Evolutionary conservation across 2,113 vertebrate genomes (phyloP).

Genomic region (Embiotoca jacksoni): DNA sequence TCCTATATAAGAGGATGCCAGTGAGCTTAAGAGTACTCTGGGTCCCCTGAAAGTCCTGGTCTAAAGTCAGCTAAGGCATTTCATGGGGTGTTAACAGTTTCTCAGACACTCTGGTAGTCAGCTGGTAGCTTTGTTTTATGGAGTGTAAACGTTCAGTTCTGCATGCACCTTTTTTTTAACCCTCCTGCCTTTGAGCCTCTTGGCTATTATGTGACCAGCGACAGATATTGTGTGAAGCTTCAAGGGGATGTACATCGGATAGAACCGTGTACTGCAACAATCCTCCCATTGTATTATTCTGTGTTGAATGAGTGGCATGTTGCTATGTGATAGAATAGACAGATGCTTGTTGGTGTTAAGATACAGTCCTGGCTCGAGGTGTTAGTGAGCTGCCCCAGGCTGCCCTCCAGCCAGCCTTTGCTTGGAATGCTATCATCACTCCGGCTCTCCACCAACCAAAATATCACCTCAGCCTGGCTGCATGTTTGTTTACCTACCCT

Average conservation of each 20-base stretch:
- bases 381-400: constrained; percentile 77
- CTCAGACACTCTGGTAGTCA: constrained; percentile 58
- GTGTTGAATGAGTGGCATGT: constrained; percentile 68
- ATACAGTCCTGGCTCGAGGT: constrained; percentile 73
- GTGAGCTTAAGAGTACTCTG: constrained; percentile 49
- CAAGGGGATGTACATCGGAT: constrained; percentile 37
- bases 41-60: constrained; percentile 57
- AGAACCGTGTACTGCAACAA: constrained; percentile 34
- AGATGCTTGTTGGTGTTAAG: constrained; percentile 82
- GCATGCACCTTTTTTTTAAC: constrained; percentile 58
- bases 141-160: constrained; percentile 64
- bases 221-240: constrained; percentile 39
- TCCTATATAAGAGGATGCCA: constrained; percentile 47
- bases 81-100: constrained; percentile 73
- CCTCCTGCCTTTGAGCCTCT: constrained; percentile 37
- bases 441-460: constrained; percentile 74
- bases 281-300: constrained; percentile 45
- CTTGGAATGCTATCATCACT: constrained; percentile 77
- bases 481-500: constrained; percentile 70
- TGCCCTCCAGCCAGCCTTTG: constrained; percentile 78
- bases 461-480: constrained; percentile 58
- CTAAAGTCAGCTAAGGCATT: constrained; percentile 61
- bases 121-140: constrained; percentile 65
- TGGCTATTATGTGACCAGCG: constrained; percentile 29
- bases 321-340: constrained; percentile 73